Conservation (phyloP, 2,888 invertebrate genomes). For the Leucophenga maculata region DNA sequence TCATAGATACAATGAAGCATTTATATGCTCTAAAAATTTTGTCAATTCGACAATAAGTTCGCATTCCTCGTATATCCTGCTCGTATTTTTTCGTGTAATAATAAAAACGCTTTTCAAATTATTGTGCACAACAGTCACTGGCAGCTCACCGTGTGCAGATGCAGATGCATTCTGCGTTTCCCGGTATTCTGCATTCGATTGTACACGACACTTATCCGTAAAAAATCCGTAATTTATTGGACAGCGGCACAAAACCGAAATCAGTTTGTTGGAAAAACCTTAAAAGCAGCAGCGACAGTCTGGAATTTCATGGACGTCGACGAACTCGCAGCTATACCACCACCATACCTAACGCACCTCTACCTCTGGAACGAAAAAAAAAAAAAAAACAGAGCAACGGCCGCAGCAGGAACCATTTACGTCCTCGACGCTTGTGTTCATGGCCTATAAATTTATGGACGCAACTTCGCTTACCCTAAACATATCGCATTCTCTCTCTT, state of each 20-base stretch:
- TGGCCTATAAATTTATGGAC: constrained; percentile 22
- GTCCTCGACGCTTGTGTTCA: not conserved
- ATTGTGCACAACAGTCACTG: too few species aligned
- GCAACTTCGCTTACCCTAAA: not conserved
- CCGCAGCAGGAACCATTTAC: too few species aligned
- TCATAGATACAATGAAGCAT: too few species aligned
- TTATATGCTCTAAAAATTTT: too few species aligned
- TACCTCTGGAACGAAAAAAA: too few species aligned
- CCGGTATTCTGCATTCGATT: not conserved
- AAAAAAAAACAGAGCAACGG: too few species aligned
- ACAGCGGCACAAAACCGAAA: constrained; percentile 27
- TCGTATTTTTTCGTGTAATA: too few species aligned
- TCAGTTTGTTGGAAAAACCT: constrained; percentile 18
- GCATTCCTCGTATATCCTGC: too few species aligned
- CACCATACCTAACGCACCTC: not conserved
- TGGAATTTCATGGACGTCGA: constrained; percentile 16
- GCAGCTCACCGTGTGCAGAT: too few species aligned
- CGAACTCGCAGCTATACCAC: not conserved
- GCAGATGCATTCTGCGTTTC: not conserved
- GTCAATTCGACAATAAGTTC: too few species aligned
- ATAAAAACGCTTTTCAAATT: too few species aligned
- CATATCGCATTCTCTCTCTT: not conserved
- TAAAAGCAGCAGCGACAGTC: not conserved
- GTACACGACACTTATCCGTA: constrained; percentile 26
- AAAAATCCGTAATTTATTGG: constrained; percentile 35